Evolutionary conservation across 1,140 invertebrate genomes (phyloP), one percentile per base, ranked within the genome.

Genomic region (Drosophila obscura): DNA sequence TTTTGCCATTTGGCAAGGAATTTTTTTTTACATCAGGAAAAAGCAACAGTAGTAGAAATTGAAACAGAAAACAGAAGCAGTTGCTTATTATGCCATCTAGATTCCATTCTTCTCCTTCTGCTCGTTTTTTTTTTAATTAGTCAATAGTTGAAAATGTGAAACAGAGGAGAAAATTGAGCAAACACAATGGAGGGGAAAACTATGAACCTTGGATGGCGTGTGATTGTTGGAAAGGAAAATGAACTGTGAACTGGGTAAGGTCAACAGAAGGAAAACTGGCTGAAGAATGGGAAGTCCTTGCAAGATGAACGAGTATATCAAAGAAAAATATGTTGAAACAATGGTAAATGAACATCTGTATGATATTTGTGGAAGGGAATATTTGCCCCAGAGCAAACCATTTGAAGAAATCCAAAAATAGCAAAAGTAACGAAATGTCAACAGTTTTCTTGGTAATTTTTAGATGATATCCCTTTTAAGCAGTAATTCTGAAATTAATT

Each of bases 61-160:
- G 44, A 58, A 50, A 28, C 31, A 64, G 48, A 48, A 39, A 58
- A 39, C 62, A 67, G 41, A 77, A 79, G 72, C 63, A 78, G 78
- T 87, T 75, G 78, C 78, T 88, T 88, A 87, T 87, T 88, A 88
- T 87, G 78, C 79, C 75, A 78, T 85, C 75, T 65, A 78, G 80
- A 68, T 55, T 49, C 48, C 65, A 11, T 56, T 73, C 58, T 28
- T 41, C 46, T 49, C 53, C 43, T 65, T 64, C 75, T 77, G 65
- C 62, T 76, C 11, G 19, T 69, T 57, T 58, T 68, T 76, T 80
- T 87, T 87, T 88, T 88, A 88, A 88, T 88, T 88, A 88, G 83
- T 88, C 83, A 88, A 88, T 88, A 84, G 83, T 59, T 66, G 44
- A 62, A 69, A 56, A 31, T 49, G 76, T 60, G 57, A 49, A 72